Evolutionary conservation across 2,797 vertebrate genomes (phyloP).

Genomic region (Silurus aristotelis): DNA sequence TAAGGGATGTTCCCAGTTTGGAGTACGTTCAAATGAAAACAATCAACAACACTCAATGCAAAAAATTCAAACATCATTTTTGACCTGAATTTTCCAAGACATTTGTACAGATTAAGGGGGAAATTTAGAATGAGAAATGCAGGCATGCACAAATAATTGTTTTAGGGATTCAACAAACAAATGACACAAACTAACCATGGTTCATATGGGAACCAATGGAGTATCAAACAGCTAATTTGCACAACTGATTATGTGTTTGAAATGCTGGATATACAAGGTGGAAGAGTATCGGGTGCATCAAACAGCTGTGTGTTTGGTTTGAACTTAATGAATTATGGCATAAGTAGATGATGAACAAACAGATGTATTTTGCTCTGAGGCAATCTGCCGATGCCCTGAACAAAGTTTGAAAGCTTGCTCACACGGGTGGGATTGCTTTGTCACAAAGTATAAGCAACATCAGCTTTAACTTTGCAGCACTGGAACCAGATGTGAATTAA

Average conservation of each 20-base stretch:
- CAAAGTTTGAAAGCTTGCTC: conserved; percentile 54
- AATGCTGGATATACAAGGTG: conserved; percentile 24
- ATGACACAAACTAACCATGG: conserved; percentile 48
- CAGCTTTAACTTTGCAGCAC: conserved; percentile 67
- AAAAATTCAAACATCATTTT: conserved; percentile 38
- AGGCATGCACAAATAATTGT: conserved; percentile 48
- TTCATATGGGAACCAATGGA: conserved; percentile 40
- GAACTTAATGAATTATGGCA: conserved; percentile 31
- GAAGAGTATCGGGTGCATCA: conserved; percentile 19
- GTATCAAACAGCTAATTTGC: conserved; percentile 52
- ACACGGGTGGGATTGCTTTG: conserved; percentile 62
- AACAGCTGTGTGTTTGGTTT: conserved; percentile 36
- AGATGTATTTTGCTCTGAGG: conserved; percentile 34
- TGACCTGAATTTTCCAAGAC: conserved; percentile 38
- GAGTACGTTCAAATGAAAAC: conserved; percentile 48
- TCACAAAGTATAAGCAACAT: conserved; percentile 65
- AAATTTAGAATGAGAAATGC: conserved; percentile 45
- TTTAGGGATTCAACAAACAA: conserved; percentile 54
- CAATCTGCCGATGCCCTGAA: conserved; percentile 15
- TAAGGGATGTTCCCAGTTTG: conserved; percentile 45
- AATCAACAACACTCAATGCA: conserved; percentile 47
- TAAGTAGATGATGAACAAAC: conserved; percentile 42
- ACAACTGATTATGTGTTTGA: conserved; percentile 50
- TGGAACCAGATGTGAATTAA: conserved; percentile 74
- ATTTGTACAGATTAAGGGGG: conserved; percentile 46